Conservation (phyloP, 2,888 invertebrate genomes). For the Bruchidius siliquastri region DNA sequence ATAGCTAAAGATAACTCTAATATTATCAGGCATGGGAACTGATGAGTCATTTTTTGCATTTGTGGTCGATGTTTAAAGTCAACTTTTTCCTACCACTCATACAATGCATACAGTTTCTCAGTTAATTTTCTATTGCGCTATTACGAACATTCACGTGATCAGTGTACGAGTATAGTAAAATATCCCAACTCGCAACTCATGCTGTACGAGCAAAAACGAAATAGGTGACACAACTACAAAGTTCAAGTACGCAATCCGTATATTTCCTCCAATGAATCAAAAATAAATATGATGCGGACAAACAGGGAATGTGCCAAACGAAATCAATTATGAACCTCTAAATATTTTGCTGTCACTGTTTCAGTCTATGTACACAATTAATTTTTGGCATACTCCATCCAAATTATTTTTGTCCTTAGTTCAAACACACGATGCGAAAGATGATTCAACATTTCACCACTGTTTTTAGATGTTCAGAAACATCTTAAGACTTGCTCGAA, state of each 20-base stretch:
- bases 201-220: not conserved
- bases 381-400: not conserved
- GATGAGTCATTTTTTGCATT: too few species aligned
- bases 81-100: too few species aligned
- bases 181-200: not conserved
- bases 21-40: too few species aligned
- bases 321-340: not conserved
- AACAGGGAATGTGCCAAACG: not conserved
- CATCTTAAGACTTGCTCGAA: too few species aligned
- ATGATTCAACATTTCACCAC: too few species aligned
- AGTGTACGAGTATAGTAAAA: not conserved
- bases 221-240: slow-evolving; percentile 1
- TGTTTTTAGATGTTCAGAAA: too few species aligned
- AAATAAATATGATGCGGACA: not conserved
- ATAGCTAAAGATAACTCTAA: too few species aligned
- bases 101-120: too few species aligned
- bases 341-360: not conserved
- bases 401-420: not conserved
- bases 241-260: not conserved
- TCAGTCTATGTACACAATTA: not conserved
- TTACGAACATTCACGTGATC: not conserved
- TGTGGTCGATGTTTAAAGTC: too few species aligned
- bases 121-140: too few species aligned
- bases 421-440: not conserved
- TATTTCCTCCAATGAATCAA: not conserved